Evolutionary conservation across 2,797 vertebrate genomes (phyloP), one percentile per base, ranked within the genome.

Genomic region (Harpagifer antarcticus): DNA sequence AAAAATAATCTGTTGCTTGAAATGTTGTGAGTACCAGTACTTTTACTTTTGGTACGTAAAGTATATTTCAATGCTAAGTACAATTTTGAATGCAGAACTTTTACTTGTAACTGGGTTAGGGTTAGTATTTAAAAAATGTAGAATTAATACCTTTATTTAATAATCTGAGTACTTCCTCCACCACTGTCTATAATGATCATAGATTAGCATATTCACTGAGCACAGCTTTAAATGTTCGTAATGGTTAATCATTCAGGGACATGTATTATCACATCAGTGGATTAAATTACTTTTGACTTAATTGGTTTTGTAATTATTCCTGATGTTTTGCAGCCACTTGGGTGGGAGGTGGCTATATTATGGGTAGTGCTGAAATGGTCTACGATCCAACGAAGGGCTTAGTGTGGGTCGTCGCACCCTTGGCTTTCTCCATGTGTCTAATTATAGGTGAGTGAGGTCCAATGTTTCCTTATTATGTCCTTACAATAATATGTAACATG

Each of bases 311-410:
- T 12, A 14, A 17, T 57, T 17, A 54, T 16, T 27, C 8, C 4
- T 63, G 5, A 20, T 58, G 42, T 90, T 91, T 88, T 73, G 13
- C 62, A 95, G 95, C 95, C 42, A 94, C 91, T 0, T 95, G 93
- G 92, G 93, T 95, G 45, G 93, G 94, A 87, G 95, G 94, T 84
- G 93, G 91, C 6, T 95, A 90, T 60, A 91, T 95, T 50, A 75
- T 93, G 14, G 90, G 91, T 48, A 94, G 72, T 17, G 92, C 94
- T 81, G 94, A 95, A 84, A 85, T 92, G 0, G 69, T 92, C 82
- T 95, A 95, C 40, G 19, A 91, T 72, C 94, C 94, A 58, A 91
- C 84, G 3, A 90, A 86, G 74, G 94, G 94, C 31, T 47, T 95
- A 1, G 3, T 91, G 54, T 96, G 94, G 95, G n/a, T n/a, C n/a